These are phyloP conservation scores for Paradisaea rubra DNA, from an alignment of 2,113 vertebrate genomes.

Conservation along the genomic window DNA sequence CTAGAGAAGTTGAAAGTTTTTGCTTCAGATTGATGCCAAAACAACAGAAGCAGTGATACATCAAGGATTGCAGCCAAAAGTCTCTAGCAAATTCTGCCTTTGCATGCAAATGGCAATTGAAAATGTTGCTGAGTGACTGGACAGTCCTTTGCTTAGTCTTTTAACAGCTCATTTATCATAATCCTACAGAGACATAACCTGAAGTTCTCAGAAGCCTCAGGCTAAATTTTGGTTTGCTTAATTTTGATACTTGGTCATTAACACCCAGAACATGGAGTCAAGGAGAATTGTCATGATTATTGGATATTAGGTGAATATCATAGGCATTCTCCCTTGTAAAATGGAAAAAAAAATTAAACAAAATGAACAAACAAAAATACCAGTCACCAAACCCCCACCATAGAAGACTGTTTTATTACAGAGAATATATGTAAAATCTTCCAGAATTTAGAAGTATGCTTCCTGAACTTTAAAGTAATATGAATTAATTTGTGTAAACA, in stretches of 20 bases:
- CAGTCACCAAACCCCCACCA: rapidly evolving
- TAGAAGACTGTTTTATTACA: neutral
- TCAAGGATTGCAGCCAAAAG: neutral
- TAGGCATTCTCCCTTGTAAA: neutral
- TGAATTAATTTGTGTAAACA: neutral
- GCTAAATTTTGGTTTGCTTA: neutral
- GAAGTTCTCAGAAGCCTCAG: neutral
- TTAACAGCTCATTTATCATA: neutral
- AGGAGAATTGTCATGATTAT: neutral
- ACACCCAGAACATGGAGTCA: neutral
- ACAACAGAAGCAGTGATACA: neutral
- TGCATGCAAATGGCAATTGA: neutral
- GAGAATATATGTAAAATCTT: neutral
- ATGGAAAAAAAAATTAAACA: neutral
- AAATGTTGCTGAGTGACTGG: neutral
- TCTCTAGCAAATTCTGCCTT: neutral
- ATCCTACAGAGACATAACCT: neutral
- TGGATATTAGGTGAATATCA: neutral
- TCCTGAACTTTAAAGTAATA: neutral
- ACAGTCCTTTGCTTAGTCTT: neutral
- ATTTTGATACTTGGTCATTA: neutral
- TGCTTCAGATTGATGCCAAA: neutral
- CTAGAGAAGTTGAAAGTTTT: neutral
- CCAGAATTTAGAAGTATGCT: neutral
- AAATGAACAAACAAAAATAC: neutral